Base-by-base conservation (phyloP, 2,113 vertebrate species). In the Rutilus rutilus region DNA sequence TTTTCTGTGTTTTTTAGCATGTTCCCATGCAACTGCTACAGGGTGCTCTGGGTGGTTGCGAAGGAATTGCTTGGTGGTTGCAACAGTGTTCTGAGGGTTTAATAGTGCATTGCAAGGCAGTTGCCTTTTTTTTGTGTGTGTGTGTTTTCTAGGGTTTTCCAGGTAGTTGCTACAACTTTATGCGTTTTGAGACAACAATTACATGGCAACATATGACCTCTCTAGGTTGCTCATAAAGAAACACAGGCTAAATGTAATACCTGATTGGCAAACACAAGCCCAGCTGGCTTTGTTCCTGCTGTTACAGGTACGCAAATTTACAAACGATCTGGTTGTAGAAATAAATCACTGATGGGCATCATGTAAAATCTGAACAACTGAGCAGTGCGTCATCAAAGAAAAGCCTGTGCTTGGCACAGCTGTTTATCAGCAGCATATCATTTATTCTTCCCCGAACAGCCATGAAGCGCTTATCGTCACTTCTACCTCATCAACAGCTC, bases 401-500 rank as follows among this genome's bases (percentile, higher is more conserved):
- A 54, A 82, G 62, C 80, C 64, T 69, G 19, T 33, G 62, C 45
- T 5, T 15, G 19, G 64, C 27, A 82, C 62, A 82, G 45, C 80
- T 82, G 80, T 50, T 82, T 82, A 82, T 82, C 64, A 67, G 62
- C 39, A 81, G 11, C 39, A 21, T 81, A 47, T 81, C 78, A 0
- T 54, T 69, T 21, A 17, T 42, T 69, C 45, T 50, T 52, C 79
- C 27, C 33, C 80, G 52, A 69, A 52, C 25, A 82, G 64, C 62
- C 62, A 82, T 36, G 62, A 82, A 54, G 25, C 11, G 2, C 62
- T 82, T 82, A 82, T 82, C 62, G 4, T 52, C 42, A 36, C 15
- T 82, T 81, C 62, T 52, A 69, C 80, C 62, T 82, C 80, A 69
- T 82, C 62, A 54, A 52, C 80, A 82, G 42, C 11, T 6, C 45